These are phyloP conservation scores for Telenomus remus DNA, from an alignment of 1,140 invertebrate genomes.

Conservation along the genomic window DNA sequence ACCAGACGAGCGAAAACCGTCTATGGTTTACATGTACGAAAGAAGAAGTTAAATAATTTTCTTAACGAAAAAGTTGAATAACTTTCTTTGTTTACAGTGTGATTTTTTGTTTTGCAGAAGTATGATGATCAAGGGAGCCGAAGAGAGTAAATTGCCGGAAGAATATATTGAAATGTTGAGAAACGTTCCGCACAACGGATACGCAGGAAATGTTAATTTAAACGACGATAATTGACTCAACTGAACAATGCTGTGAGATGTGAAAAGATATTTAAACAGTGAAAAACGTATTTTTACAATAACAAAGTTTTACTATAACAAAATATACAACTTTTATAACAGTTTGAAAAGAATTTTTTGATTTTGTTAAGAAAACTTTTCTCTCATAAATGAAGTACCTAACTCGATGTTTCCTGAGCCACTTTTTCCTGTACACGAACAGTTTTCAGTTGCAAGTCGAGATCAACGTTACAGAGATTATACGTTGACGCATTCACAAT, in stretches of 20 bases:
- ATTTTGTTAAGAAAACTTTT: too few relatives aligned
- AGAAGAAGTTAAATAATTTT: constrained; percentile 3
- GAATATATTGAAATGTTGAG: constrained; percentile 81
- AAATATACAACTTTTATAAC: too few relatives aligned
- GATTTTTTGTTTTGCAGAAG: constrained; percentile 57
- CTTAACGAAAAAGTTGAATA: constrained; percentile 3
- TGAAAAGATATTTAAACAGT: too few relatives aligned
- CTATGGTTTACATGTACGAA: constrained; percentile 80
- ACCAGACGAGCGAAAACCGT: constrained; percentile 79
- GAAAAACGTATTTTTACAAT: too few relatives aligned
- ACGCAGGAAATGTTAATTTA: constrained; percentile 71
- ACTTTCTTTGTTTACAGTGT: background rate
- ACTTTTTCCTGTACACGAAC: constrained; percentile 34
- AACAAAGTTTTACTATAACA: too few relatives aligned
- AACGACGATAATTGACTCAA: constrained; percentile 26
- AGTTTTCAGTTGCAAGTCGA: constrained; percentile 54
- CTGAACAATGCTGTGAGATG: too few relatives aligned
- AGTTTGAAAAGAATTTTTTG: too few relatives aligned
- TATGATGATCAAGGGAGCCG: constrained; percentile 80
- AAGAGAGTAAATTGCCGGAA: constrained; percentile 81
- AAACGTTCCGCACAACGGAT: constrained; percentile 81
- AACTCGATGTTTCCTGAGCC: constrained; percentile 5
- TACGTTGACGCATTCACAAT: constrained; percentile 55
- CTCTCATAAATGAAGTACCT: too few relatives aligned
- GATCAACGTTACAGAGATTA: constrained; percentile 56